Base-by-base conservation (phyloP, 2,888 invertebrate genomes). In the Pachymerium ferrugineum region DNA sequence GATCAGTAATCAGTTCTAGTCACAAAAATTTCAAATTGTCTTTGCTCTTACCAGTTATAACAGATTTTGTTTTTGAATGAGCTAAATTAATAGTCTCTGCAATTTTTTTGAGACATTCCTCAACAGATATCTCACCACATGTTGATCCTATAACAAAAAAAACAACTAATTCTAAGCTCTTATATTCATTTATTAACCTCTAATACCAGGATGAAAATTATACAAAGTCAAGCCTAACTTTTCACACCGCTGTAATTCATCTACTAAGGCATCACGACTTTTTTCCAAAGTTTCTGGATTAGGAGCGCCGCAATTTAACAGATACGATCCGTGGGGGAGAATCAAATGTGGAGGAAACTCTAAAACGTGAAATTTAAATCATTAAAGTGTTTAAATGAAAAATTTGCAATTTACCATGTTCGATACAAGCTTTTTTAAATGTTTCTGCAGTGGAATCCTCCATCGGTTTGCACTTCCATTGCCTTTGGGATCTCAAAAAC, bases 121-220 rank as follows among this genome's bases (percentile, higher is more conserved):
- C 80, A 5, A 78, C 74, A 35, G 76, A 75, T n/a, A 78, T 79
- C 70, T 78, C 75, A 14, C 78, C 81, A 79, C 81, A 81, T 0
- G 81, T 79, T 6, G 81, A 82, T 2, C 82, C 82, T 81, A 72
- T n/a, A 12, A n/a, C 16, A 6, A 38, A 38, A 6, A 38, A 38
- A 67, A 67, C 14, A 10, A 28, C 22, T 2, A 67, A 12, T 73
- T 73, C 6, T 16, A 25, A 3, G 3, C 10, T 28, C 16, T n/a
- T 42, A 14, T 8, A 47, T 8, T 33, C 33, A 33, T 33, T 33
- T 33, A 8, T 33, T 12, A 8, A 33, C 33, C 6, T 14, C 29
- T 29, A 28, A 4, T 42, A 80, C 84, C 85, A 69, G 85, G 85
- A 77, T 85, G 85, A 76, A 85, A 84, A 77, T 85, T 85, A 78